A percentile compares a stretch with the other conserved stretches of the same genome.
Evolutionary conservation across 1,140 invertebrate species (phyloP).

Genomic region (Medauroidea extradentata): DNA sequence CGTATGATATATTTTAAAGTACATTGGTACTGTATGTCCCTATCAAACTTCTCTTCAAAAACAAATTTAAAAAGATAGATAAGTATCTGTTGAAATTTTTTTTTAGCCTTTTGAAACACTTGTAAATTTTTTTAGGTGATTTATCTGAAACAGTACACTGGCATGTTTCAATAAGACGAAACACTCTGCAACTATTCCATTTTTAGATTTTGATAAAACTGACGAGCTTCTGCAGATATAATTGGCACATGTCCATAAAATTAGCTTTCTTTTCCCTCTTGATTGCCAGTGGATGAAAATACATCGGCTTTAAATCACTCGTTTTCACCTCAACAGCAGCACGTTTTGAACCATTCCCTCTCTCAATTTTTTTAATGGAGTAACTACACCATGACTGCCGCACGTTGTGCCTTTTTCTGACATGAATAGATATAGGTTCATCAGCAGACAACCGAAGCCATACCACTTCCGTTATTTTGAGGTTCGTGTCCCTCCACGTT

Average conservation of each 20-base stretch:
- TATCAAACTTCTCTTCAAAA: no score
- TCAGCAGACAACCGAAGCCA: constrained; percentile 7
- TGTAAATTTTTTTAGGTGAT: no score
- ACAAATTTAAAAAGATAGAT: no score
- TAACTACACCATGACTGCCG: constrained; percentile 1
- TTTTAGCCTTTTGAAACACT: no score
- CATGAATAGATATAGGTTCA: constrained; percentile 1
- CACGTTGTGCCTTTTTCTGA: constrained; percentile 3
- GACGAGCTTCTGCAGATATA: not conserved
- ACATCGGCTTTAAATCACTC: not conserved
- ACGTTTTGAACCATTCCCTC: not conserved
- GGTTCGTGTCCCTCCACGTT: not conserved
- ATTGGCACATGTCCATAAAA: not conserved
- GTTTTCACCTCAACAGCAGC: not conserved
- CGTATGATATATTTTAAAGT: no score
- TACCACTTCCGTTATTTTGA: constrained; percentile 4
- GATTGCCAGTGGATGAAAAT: not conserved
- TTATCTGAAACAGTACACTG: no score
- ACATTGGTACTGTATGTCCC: no score
- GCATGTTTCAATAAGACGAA: no score
- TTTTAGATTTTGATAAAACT: no score
- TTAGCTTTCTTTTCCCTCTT: not conserved
- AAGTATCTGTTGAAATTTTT: no score
- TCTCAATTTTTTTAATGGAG: not conserved
- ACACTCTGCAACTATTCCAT: no score